phyloP scores from a whole-genome alignment of 1,140 invertebrate species.

The Drosophila littoralis region DNA sequence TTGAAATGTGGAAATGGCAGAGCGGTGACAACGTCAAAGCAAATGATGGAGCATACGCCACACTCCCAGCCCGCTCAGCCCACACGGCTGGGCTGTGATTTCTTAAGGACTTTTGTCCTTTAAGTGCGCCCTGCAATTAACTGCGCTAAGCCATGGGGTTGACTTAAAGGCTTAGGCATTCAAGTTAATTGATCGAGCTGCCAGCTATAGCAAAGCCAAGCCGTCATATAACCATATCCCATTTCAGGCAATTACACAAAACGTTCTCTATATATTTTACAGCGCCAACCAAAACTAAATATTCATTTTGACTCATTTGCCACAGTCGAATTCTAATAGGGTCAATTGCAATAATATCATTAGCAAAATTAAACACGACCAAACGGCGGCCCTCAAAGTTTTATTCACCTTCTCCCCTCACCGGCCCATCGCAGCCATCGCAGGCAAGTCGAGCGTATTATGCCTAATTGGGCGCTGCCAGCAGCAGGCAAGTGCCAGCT shows the following conservation, averaged over 20 bases:
- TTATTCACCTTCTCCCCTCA: slow-evolving; percentile 22
- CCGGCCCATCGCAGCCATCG: slow-evolving; percentile 4
- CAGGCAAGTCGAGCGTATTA: slow-evolving; percentile 77
- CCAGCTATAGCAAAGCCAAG: slow-evolving; percentile 32
- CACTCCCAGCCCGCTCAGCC: neutral
- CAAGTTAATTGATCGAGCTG: slow-evolving; percentile 68
- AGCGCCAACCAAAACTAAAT: slow-evolving; percentile 54
- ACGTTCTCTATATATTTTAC: slow-evolving; percentile 48
- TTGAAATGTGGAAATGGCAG: slow-evolving; percentile 48
- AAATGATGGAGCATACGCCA: slow-evolving; percentile 47
- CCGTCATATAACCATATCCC: slow-evolving; percentile 60
- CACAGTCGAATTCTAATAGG: slow-evolving; percentile 78
- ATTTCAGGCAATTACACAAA: slow-evolving; percentile 70
- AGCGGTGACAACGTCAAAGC: slow-evolving; percentile 57
- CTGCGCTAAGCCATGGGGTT: slow-evolving; percentile 28
- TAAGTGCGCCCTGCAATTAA: slow-evolving; percentile 62
- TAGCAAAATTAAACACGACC: slow-evolving; percentile 80
- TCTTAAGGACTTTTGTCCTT: slow-evolving; percentile 32
- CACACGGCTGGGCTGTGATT: slow-evolving; percentile 3
- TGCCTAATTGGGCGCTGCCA: slow-evolving; percentile 80
- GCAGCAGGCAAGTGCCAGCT: slow-evolving; percentile 26
- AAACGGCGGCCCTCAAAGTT: slow-evolving; percentile 55
- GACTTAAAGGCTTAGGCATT: slow-evolving; percentile 63
- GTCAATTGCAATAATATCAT: slow-evolving; percentile 83
- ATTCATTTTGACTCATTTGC: slow-evolving; percentile 82